These are phyloP conservation scores for Neotoxoptera formosana DNA, from an alignment of 1,140 invertebrate genomes.

Conservation along the genomic window DNA sequence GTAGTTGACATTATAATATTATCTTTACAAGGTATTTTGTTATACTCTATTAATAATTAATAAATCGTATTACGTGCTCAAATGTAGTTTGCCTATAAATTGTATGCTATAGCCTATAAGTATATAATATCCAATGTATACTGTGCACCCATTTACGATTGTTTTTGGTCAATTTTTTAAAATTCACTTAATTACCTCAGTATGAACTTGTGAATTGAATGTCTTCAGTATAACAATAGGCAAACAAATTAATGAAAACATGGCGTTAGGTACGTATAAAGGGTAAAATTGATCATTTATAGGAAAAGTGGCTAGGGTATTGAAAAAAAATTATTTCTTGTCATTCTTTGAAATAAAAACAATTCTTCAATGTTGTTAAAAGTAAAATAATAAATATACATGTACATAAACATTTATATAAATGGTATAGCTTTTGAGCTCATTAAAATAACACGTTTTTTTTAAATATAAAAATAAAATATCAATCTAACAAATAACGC, in stretches of 20 bases:
- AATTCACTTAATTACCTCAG: background rate
- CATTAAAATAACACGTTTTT: background rate
- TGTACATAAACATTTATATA: background rate
- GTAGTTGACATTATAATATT: background rate
- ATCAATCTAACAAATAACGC: background rate
- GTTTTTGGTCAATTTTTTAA: background rate
- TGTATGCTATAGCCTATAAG: background rate
- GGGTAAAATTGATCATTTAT: background rate
- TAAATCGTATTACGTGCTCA: background rate
- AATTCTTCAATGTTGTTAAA: background rate
- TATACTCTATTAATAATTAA: background rate
- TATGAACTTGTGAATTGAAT: background rate
- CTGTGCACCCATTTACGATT: background rate
- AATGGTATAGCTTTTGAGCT: background rate
- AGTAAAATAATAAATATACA: background rate
- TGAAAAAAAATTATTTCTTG: background rate
- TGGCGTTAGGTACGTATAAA: background rate
- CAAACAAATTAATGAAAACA: background rate
- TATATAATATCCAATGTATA: background rate
- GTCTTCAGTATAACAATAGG: background rate
- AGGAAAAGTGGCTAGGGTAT: accelerated
- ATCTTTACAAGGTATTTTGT: constrained; percentile 22
- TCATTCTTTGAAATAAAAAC: background rate
- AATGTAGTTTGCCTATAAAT: background rate
- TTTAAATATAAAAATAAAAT: background rate